Evolutionary conservation across 1,140 invertebrate species (phyloP), one percentile per base, ranked within the genome.

Genomic region (Cyclina sinensis): DNA sequence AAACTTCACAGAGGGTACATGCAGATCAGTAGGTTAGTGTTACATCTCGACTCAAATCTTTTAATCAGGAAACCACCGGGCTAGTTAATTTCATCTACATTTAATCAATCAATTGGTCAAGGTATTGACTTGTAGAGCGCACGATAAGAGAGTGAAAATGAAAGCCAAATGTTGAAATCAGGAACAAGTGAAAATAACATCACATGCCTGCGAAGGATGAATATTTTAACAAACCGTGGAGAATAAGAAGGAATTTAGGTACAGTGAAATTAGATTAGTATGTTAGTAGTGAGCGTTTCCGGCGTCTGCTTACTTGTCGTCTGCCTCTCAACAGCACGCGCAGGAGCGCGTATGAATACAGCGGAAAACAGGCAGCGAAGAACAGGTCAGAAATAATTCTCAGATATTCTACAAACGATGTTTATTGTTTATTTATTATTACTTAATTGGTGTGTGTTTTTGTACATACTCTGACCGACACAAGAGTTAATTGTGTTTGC

Each of bases 181-280:
- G 43, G 14, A 73, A 21, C 4, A 12, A 73, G 24, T 76, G 46
- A 48, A 43, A 24, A 24, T n/a, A 46, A 76, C 5, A 51, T 76
- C 46, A 27, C 46, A 76, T 46, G 46, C 3, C 39, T 51, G 9
- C 16, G 39, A 76, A 48, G 11, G 7, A 24, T 14, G 43, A 48
- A 18, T 39, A 76, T n/a, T 46, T 76, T 46, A 76, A 76, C 43
- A 24, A 46, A 76, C n/a, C 73, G 39, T 76, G 43, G 27, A 46
- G 24, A 48, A 32, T 24, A 46, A 76, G 24, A 76, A 48, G 39
- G 73, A 48, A 76, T 18, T n/a, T 16, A 2, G 21, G 21, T 48
- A 76, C 32, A 24, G 73, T 51, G 73, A n/a, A 76, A 76, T 51
- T 76, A 76, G 37, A 39, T 76, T 76, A 76, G 73, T 76, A 76